Evolutionary conservation across 2,797 vertebrate genomes (phyloP), one percentile per base, ranked within the genome.

Genomic region (Chanos chanos): DNA sequence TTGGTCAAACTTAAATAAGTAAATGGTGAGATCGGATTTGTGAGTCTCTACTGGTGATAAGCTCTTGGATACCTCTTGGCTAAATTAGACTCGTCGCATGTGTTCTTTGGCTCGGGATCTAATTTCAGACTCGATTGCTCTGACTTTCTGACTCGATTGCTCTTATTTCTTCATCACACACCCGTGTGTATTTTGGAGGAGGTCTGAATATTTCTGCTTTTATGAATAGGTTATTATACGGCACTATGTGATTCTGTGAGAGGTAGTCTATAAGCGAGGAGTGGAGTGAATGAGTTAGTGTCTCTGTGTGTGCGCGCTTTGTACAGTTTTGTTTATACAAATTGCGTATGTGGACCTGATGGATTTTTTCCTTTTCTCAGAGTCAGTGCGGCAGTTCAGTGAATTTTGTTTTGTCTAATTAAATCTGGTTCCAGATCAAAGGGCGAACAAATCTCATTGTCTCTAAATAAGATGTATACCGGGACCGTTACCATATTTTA

Each of bases 171-270:
- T 64, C 62, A 53, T 71, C 66, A 5, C 36, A 70, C 61, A 80
- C 78, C 77, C 64, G 56, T 78, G 79, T 83, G 81, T 83, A 70
- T 83, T 83, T 81, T 75, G 78, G 83, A 85, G 70, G 78, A 86
- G 79, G 77, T 62, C 64, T 54, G 74, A 81, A 78, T 74, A 75
- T 85, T 79, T 84, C 66, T 75, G 66, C 60, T 63, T 68, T 72
- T 62, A 87, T 89, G 85, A 89, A 87, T 85, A 78, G 85, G 61
- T 81, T 75, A 81, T 84, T 88, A 84, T 88, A 67, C 77, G 48
- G 77, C 34, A 52, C 9, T 31, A 47, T 39, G 63, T 55, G 66
- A 39, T 30, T 53, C 48, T 36, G 52, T 41, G 60, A 58, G 18
- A 37, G 31, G 5, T 28, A 6, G 39, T 30, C 16, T 33, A 15